These are phyloP conservation scores for Drosophila albomicans DNA, from an alignment of 1,140 invertebrate genomes.

Conservation along the genomic window DNA sequence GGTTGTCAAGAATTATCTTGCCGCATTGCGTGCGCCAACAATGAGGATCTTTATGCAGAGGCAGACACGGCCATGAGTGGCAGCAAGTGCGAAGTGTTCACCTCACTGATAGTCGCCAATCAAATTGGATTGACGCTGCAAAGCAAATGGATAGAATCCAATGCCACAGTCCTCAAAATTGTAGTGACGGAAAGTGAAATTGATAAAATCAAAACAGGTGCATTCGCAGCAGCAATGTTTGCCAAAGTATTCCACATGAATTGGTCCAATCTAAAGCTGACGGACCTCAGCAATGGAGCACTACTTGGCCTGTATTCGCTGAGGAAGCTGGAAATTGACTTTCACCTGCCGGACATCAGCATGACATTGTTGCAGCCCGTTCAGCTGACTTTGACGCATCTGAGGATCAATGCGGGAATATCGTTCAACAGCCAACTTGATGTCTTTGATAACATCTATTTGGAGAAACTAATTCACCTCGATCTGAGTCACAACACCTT, in stretches of 20 bases:
- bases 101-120: constrained; percentile 29
- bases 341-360: constrained; percentile 28
- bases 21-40: constrained; percentile 31
- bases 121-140: constrained; percentile 18
- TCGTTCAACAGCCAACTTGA: constrained; percentile 22
- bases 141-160: constrained; percentile 38
- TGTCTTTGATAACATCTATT: constrained; percentile 51
- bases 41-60: constrained; percentile 29
- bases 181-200: constrained; percentile 37
- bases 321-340: constrained; percentile 56
- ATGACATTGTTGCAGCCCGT: constrained; percentile 61
- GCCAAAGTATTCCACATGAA: constrained; percentile 46
- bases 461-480: constrained; percentile 51
- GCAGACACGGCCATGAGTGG: constrained; percentile 11
- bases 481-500: constrained; percentile 64
- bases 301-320: constrained; percentile 56
- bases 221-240: constrained; percentile 56
- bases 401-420: constrained; percentile 53
- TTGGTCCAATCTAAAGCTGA: constrained; percentile 41
- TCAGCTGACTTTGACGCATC: constrained; percentile 50
- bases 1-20: constrained; percentile 40
- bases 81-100: constrained; percentile 26
- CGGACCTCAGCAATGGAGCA: constrained; percentile 46
- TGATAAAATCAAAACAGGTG: constrained; percentile 36
- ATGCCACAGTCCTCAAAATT: constrained; percentile 38